Conservation (phyloP, 2,888 invertebrate genomes). For the Taenaris catops region DNA sequence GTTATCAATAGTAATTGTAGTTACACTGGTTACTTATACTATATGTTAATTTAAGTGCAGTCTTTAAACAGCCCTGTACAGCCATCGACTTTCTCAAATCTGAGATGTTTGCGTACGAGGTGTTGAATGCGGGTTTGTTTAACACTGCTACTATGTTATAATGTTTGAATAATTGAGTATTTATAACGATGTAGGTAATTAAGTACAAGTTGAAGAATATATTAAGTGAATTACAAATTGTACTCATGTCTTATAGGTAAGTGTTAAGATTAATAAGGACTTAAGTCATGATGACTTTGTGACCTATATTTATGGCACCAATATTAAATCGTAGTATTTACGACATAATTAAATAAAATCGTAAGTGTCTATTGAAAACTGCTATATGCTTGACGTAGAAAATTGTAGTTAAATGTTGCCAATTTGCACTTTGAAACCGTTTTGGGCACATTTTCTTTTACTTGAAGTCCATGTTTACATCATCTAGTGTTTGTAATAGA, state of each 20-base stretch:
- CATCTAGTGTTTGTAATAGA: too few relatives aligned
- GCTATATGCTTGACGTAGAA: constrained; percentile 11
- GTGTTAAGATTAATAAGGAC: constrained; percentile 14
- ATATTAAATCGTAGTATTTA: constrained; percentile 21
- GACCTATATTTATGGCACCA: constrained; percentile 29
- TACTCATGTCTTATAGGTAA: constrained; percentile 14
- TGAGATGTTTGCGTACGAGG: not conserved
- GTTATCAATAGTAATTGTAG: constrained; percentile 2
- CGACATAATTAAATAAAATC: constrained; percentile 4
- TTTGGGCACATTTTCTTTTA: not conserved
- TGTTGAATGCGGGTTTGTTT: constrained; percentile 4
- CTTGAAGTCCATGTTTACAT: not conserved
- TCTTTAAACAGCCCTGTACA: not conserved
- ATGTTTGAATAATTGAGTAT: constrained; percentile 15
- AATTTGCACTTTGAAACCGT: constrained; percentile 5
- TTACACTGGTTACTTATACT: constrained; percentile 3
- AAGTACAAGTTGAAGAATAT: constrained; percentile 13
- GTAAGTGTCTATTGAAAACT: constrained; percentile 8
- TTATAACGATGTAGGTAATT: constrained; percentile 12
- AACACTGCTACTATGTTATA: constrained; percentile 3
- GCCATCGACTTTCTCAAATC: not conserved
- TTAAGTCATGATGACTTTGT: constrained; percentile 19
- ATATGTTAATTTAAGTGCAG: not conserved
- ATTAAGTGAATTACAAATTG: constrained; percentile 3
- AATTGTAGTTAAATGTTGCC: constrained; percentile 2